Conservation (phyloP, 2,797 vertebrate species). For the Schizopygopsis pylzovi region DNA sequence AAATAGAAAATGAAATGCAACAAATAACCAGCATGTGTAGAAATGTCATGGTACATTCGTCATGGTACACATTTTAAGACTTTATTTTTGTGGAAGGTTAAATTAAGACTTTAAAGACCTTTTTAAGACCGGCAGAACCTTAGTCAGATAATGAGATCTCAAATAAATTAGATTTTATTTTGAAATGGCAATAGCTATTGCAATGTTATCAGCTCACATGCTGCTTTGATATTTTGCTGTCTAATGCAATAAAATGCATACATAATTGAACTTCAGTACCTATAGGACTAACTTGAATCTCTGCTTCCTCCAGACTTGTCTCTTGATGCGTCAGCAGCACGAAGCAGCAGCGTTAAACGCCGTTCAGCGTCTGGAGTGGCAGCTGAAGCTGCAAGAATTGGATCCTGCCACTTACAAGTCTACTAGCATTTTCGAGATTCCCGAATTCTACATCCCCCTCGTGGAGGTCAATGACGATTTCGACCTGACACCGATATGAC, state of each 20-base stretch:
- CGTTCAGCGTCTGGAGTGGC: conserved; percentile 98
- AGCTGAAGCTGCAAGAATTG: conserved; percentile 97
- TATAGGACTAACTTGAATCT: background rate
- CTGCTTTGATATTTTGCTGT: background rate
- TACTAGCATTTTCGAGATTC: conserved; percentile 98
- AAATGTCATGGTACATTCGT: background rate
- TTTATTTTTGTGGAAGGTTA: background rate
- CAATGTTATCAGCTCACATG: background rate
- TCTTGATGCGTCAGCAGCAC: conserved; percentile 98
- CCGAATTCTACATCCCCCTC: conserved; percentile 97
- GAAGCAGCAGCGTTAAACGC: conserved; percentile 97
- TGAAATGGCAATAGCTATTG: background rate
- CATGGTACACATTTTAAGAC: background rate
- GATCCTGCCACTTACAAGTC: conserved; percentile 97
- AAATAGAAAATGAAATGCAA: background rate
- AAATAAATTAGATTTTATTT: background rate
- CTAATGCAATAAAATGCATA: background rate
- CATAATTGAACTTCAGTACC: background rate
- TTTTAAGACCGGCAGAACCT: background rate
- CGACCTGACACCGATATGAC: conserved; percentile 97
- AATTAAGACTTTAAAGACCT: background rate
- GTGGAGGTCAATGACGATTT: conserved; percentile 99
- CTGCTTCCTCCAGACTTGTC: conserved; percentile 85
- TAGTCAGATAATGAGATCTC: background rate
- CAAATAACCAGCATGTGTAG: background rate